Base-by-base conservation (phyloP, 2,888 invertebrate species). In the Theretra japonica region DNA sequence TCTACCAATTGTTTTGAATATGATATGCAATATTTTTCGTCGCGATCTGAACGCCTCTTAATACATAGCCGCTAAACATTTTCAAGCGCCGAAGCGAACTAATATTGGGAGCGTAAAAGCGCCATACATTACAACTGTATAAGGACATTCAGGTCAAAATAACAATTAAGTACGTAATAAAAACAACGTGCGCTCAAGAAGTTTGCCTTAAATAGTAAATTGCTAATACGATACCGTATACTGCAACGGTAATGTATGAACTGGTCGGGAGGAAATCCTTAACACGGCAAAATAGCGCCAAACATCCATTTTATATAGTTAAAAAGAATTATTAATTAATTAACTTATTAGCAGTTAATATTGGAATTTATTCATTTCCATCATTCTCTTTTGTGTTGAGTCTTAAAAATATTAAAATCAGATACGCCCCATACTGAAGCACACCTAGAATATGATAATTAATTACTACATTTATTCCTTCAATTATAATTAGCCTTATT, bases 121-220 rank as follows among this genome's bases (percentile, higher is more conserved):
- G 30, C 33, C 62, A 65, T 33, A 70, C 23, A n/a, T 71, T 65
- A 65, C 65, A 33, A 19, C 62, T 56, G 17, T 71, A 71, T 56
- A 71, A 65, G 70, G 70, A 56, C 25, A 71, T 71, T 65, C 33
- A 33, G 65, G 70, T 53, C 65, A 71, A 65, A 48, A 65, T 71
- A 71, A 62, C 62, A 62, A 59, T 33, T 71, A 69, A 69, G 56
- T 15, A 28, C 68, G 48, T 21, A 69, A 21, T 53, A 69, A 69
- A 69, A 62, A 62, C 62, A 41, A 23, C 65, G 21, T 5, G 65
- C 48, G 23, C 23, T 48, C 65, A 48, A 65, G 41, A 48, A 41
- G 33, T 33, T 65, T 65, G 17, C 65, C 65, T 65, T 65, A 65
- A 65, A 41, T 48, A 65, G 65, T 23, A 65, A 65, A 65, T 65